A percentile compares a stretch with the other conserved stretches of the same genome.
These are phyloP conservation scores for Dendropsophus ebraccatus DNA, from an alignment of 2,113 vertebrate genomes.

Conservation along the genomic window DNA sequence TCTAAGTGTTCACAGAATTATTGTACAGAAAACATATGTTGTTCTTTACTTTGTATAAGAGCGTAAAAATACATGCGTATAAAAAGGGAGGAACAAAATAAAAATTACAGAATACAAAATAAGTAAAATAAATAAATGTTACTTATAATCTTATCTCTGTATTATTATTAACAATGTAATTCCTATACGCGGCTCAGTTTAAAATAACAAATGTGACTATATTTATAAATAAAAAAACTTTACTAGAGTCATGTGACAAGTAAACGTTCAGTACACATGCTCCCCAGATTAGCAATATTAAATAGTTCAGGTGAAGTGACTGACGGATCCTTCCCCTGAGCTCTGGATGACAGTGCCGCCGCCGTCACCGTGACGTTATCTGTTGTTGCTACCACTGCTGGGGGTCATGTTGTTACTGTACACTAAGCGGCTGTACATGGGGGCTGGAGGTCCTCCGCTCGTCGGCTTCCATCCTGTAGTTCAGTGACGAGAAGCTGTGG, in stretches of 20 bases:
- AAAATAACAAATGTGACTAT: too few relatives aligned
- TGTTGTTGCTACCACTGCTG: not conserved
- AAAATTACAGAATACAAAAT: too few relatives aligned
- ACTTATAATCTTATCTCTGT: too few relatives aligned
- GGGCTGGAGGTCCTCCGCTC: not conserved
- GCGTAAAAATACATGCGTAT: not conserved
- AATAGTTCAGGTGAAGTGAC: not conserved
- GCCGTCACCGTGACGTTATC: not conserved
- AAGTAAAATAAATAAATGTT: too few relatives aligned
- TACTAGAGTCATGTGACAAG: not conserved
- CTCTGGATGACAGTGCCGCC: not conserved
- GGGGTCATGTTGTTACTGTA: not conserved
- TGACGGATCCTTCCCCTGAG: not conserved
- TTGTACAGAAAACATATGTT: not conserved
- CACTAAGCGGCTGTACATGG: not conserved
- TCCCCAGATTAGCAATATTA: not conserved
- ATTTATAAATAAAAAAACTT: not conserved
- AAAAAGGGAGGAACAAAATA: too few relatives aligned
- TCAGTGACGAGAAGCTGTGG: constrained; percentile 11
- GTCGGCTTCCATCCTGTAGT: constrained; percentile 1
- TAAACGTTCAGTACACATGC: not conserved
- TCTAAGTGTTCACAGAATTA: not conserved
- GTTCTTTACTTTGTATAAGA: not conserved
- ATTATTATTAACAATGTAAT: too few relatives aligned
- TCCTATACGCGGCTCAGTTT: too few relatives aligned